Evolutionary conservation across 1,140 invertebrate species (phyloP).

Genomic region (Pentalonia nigronervosa): DNA sequence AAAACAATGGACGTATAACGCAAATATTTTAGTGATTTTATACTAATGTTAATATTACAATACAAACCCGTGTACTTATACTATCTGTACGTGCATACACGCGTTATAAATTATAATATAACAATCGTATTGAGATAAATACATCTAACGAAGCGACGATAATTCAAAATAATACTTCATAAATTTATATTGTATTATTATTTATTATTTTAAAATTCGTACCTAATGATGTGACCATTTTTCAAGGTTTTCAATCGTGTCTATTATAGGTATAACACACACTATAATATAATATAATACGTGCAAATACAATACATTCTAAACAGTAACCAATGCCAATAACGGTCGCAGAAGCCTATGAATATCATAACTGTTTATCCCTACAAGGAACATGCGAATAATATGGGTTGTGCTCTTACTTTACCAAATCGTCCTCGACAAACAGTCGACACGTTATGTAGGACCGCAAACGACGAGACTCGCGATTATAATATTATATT

Average conservation of each 20-base stretch:
- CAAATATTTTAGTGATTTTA: neutral
- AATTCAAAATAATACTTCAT: neutral
- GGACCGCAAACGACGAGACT: no score
- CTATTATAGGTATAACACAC: neutral
- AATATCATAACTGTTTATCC: neutral
- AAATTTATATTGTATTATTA: neutral
- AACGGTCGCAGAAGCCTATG: neutral
- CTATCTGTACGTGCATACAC: neutral
- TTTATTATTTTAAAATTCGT: neutral
- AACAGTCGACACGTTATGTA: no score
- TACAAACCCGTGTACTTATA: neutral
- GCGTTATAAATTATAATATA: neutral
- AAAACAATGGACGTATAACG: neutral
- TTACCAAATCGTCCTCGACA: neutral
- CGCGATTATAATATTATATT: no score
- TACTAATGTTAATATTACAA: neutral
- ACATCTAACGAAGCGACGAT: neutral
- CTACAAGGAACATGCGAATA: neutral
- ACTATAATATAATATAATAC: neutral
- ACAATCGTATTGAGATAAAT: neutral
- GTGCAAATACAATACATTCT: neutral
- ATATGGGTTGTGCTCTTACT: neutral
- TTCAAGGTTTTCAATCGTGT: neutral
- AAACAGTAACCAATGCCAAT: neutral
- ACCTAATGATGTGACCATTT: neutral